These are phyloP conservation scores for Poecilobothrus nobilitatus DNA, from an alignment of 2,888 invertebrate species.

Conservation along the genomic window DNA sequence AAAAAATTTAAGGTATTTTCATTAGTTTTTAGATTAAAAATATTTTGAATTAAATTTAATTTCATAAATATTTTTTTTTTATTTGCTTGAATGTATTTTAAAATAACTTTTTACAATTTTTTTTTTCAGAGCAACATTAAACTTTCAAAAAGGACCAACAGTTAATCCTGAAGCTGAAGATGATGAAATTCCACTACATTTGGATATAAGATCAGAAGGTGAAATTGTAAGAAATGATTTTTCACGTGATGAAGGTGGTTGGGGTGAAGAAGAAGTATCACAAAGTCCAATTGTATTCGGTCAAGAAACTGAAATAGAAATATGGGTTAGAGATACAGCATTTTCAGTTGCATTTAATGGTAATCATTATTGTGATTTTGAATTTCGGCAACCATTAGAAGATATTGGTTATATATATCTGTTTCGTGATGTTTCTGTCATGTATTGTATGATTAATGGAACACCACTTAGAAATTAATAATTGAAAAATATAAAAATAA, in stretches of 20 bases:
- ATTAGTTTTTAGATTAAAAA: no score
- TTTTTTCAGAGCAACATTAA: neutral
- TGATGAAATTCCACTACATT: neutral
- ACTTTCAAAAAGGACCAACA: neutral
- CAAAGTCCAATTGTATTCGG: neutral
- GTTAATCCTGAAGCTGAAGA: neutral
- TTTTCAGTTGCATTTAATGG: neutral
- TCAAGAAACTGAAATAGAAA: neutral
- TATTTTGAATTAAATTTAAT: no score
- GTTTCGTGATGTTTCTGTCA: neutral
- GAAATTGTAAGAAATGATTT: conserved; percentile 3
- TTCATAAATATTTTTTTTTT: no score
- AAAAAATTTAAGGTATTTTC: no score
- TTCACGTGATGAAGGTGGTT: conserved; percentile 2
- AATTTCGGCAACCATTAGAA: neutral
- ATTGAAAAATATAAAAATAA: neutral
- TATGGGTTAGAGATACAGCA: neutral
- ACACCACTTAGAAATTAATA: neutral
- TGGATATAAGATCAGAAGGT: neutral
- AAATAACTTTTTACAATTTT: neutral
- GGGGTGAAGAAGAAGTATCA: neutral
- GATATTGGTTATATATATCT: neutral
- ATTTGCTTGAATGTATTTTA: no score
- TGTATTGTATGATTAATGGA: neutral
- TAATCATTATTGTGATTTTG: neutral